Percentiles rank a stretch among this genome's conserved stretches.
Conservation (phyloP, 2,797 vertebrate species). For the Lophius americanus region DNA sequence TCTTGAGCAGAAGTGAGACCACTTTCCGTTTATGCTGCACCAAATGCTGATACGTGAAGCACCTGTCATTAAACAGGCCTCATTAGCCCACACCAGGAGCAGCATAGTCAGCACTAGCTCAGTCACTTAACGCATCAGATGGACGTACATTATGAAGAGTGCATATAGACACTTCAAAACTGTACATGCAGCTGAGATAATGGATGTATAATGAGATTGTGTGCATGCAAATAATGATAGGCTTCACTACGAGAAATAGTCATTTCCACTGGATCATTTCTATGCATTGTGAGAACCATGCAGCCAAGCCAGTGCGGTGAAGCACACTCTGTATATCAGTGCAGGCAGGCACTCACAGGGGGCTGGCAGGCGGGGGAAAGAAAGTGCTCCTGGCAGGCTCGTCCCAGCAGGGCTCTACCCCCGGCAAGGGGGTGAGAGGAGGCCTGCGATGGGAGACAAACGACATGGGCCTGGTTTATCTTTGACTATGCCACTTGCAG, state of each 20-base stretch:
- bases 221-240: slow-evolving; percentile 68
- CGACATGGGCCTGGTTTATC: slow-evolving; percentile 84
- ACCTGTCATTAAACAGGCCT: slow-evolving; percentile 73
- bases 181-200: slow-evolving; percentile 71
- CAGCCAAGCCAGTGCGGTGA: slow-evolving; percentile 81
- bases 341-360: slow-evolving; percentile 87
- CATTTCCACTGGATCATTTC: slow-evolving; percentile 56
- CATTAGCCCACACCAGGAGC: slow-evolving; percentile 76
- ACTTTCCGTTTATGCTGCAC: slow-evolving; percentile 70
- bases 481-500: slow-evolving; percentile 69
- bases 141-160: slow-evolving; percentile 51
- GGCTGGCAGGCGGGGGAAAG: slow-evolving; percentile 87
- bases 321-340: slow-evolving; percentile 78
- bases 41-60: slow-evolving; percentile 69
- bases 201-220: slow-evolving; percentile 46
- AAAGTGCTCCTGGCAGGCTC: slow-evolving; percentile 89
- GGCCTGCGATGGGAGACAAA: slow-evolving; percentile 88
- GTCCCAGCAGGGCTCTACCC: slow-evolving; percentile 90
- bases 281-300: slow-evolving; percentile 80
- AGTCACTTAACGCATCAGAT: slow-evolving; percentile 57
- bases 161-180: slow-evolving; percentile 62
- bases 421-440: slow-evolving; percentile 90
- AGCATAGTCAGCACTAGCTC: slow-evolving; percentile 59
- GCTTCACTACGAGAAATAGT: slow-evolving; percentile 56
- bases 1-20: slow-evolving; percentile 60